These are phyloP conservation scores for Drosophila formosana DNA, from an alignment of 2,888 invertebrate species.

Conservation along the genomic window DNA sequence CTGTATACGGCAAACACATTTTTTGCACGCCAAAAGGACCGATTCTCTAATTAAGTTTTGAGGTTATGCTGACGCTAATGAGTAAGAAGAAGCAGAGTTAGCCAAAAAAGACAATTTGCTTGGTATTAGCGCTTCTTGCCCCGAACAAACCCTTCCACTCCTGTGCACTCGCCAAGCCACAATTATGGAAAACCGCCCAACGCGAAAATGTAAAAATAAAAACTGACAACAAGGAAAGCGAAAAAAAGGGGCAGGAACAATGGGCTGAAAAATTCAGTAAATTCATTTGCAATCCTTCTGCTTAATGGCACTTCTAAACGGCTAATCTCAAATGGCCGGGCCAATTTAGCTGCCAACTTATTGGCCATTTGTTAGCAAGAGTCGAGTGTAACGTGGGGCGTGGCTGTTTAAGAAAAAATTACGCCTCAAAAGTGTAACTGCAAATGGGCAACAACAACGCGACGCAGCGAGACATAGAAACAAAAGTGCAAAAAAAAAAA, in stretches of 20 bases:
- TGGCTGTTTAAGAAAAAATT: constrained; percentile 72
- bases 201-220: not conserved
- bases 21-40: not conserved
- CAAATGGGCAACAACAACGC: constrained; percentile 63
- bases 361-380: constrained; percentile 62
- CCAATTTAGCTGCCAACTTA: constrained; percentile 67
- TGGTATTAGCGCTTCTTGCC: not conserved
- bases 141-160: constrained; percentile 32
- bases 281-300: constrained; percentile 65
- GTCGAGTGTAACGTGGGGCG: constrained; percentile 46
- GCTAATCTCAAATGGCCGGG: constrained; percentile 71
- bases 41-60: not conserved
- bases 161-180: constrained; percentile 32
- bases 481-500: constrained; percentile 21
- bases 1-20: no score
- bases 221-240: not conserved
- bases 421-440: constrained; percentile 75
- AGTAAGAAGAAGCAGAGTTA: not conserved
- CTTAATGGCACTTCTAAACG: constrained; percentile 61
- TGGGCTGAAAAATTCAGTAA: constrained; percentile 42
- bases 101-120: not conserved
- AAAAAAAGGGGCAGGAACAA: not conserved
- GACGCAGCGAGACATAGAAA: not conserved
- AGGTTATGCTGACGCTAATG: not conserved
- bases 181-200: constrained; percentile 10